These are phyloP conservation scores for Sternarchorhynchus goeldii DNA, from an alignment of 2,797 vertebrate genomes.

Conservation along the genomic window DNA sequence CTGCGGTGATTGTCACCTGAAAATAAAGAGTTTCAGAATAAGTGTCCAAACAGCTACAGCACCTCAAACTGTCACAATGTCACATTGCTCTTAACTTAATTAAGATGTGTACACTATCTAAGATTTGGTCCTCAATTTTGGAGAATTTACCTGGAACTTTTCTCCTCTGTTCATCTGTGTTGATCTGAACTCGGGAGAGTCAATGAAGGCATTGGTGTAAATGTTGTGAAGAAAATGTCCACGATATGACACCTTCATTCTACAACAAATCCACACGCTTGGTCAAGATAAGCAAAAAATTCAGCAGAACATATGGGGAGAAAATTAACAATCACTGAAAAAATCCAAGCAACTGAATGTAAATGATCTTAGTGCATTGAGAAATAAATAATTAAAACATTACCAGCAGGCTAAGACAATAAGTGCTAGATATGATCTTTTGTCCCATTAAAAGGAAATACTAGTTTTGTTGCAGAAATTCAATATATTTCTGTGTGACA, in stretches of 20 bases:
- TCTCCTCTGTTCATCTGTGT: constrained; percentile 94
- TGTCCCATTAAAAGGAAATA: no score
- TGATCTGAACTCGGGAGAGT: constrained; percentile 97
- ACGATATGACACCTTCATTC: constrained; percentile 98
- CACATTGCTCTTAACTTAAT: background rate
- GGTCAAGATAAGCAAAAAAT: background rate
- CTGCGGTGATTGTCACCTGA: constrained; percentile 91
- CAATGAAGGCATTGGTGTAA: constrained; percentile 95
- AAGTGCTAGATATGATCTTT: background rate
- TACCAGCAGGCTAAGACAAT: background rate
- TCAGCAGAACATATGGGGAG: background rate
- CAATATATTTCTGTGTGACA: background rate
- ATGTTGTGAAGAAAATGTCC: constrained; percentile 99
- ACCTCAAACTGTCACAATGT: background rate
- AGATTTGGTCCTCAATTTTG: background rate
- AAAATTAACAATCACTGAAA: background rate
- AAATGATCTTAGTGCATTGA: background rate
- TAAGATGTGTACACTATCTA: background rate
- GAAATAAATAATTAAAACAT: background rate
- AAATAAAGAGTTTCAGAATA: background rate
- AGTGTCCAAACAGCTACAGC: background rate
- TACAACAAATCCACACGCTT: constrained; percentile 63
- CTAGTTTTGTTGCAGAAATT: no score
- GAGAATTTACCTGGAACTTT: constrained; percentile 89
- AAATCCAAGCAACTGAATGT: no score